Evolutionary conservation across 2,888 invertebrate genomes (phyloP).

Genomic region (Plagodis pulveraria): DNA sequence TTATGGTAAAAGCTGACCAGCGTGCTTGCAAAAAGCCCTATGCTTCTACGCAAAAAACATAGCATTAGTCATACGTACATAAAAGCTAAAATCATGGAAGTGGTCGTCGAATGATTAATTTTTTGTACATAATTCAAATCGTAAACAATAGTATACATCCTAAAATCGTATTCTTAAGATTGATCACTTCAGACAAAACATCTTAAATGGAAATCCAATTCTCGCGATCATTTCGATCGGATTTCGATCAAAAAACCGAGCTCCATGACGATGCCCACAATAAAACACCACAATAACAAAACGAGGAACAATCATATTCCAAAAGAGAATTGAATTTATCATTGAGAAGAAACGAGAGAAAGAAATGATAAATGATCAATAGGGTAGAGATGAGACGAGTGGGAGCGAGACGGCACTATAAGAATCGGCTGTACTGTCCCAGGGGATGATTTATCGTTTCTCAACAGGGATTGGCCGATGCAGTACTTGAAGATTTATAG

Average conservation of each 20-base stretch:
- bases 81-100: too few species aligned
- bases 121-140: slow-evolving; percentile 15
- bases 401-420: slow-evolving; percentile 69
- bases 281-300: slow-evolving; percentile 81
- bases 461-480: slow-evolving; percentile 84
- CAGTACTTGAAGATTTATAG: slow-evolving; percentile 83
- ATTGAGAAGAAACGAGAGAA: slow-evolving; percentile 80
- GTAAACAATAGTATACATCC: slow-evolving; percentile 42
- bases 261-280: slow-evolving; percentile 81
- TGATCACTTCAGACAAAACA: slow-evolving; percentile 72
- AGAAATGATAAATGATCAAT: slow-evolving; percentile 81
- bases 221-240: slow-evolving; percentile 81
- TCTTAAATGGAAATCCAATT: slow-evolving; percentile 82
- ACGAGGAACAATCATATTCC: slow-evolving; percentile 82
- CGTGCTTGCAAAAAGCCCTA: too few species aligned
- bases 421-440: slow-evolving; percentile 70
- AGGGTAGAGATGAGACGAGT: slow-evolving; percentile 55
- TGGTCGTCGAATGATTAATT: too few species aligned
- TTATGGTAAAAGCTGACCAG: too few species aligned
- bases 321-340: slow-evolving; percentile 85
- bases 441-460: slow-evolving; percentile 83
- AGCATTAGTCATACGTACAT: too few species aligned
- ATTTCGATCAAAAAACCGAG: slow-evolving; percentile 79
- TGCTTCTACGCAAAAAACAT: too few species aligned
- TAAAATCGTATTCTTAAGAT: slow-evolving; percentile 58